Conservation (phyloP, 2,888 invertebrate genomes). For the Chrysolina americana region DNA sequence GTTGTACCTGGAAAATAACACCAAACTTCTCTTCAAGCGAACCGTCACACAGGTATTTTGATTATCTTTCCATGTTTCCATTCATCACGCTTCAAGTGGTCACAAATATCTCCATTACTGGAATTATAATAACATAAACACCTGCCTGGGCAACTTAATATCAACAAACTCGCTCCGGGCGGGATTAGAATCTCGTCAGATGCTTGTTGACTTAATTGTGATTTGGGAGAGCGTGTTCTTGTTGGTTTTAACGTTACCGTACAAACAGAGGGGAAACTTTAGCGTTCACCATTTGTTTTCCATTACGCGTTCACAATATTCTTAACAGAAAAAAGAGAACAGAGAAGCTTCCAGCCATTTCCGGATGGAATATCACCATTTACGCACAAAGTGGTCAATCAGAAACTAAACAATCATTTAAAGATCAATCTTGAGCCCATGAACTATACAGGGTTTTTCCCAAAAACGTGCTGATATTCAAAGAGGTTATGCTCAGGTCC, state of each 20-base stretch:
- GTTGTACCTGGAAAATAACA: background rate
- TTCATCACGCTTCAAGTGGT: slow-evolving; percentile 53
- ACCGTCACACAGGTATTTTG: background rate
- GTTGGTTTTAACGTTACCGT: background rate
- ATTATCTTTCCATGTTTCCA: slow-evolving; percentile 33
- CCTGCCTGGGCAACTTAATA: slow-evolving; percentile 50
- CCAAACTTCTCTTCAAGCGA: too few species aligned
- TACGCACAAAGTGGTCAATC: too few species aligned
- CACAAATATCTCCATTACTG: slow-evolving; percentile 58
- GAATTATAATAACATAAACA: slow-evolving; percentile 59
- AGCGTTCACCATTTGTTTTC: background rate
- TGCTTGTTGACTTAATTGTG: slow-evolving; percentile 21
- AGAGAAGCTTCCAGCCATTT: too few species aligned
- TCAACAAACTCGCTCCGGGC: slow-evolving; percentile 37
- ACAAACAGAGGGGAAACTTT: background rate
- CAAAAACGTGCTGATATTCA: too few species aligned
- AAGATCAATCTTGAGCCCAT: background rate
- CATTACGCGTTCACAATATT: background rate
- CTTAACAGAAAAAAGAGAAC: background rate
- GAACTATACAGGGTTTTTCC: too few species aligned
- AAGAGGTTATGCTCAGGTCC: too few species aligned
- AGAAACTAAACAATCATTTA: too few species aligned
- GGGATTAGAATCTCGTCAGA: slow-evolving; percentile 37
- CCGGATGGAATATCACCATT: too few species aligned
- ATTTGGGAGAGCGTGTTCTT: background rate